Conservation (phyloP, 1,140 invertebrate genomes). For the Octopus sinensis region DNA sequence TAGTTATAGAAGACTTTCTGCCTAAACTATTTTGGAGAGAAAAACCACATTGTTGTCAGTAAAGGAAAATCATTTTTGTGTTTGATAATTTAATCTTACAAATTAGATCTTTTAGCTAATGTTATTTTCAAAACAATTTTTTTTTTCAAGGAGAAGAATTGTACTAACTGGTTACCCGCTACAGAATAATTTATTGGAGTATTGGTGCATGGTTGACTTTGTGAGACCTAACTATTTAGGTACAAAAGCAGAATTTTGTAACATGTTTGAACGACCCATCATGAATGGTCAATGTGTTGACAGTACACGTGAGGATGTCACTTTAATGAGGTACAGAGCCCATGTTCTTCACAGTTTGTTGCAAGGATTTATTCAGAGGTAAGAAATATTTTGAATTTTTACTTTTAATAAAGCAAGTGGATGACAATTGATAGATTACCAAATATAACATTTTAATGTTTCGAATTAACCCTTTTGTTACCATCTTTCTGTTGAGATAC, state of each 20-base stretch:
- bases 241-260: slow-evolving; percentile 86
- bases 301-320: slow-evolving; percentile 83
- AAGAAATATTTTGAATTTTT: slow-evolving; percentile 12
- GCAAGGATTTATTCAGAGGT: slow-evolving; percentile 79
- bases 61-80: no score
- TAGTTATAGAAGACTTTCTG: no score
- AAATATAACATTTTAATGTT: no score
- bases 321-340: slow-evolving; percentile 90
- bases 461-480: no score
- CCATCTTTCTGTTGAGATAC: no score
- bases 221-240: slow-evolving; percentile 92
- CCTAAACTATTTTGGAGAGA: no score
- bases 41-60: no score
- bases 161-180: slow-evolving; percentile 93
- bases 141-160: slow-evolving; percentile 67
- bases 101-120: no score
- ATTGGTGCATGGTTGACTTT: slow-evolving; percentile 87
- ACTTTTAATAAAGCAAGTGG: neutral
- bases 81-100: no score
- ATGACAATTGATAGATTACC: no score
- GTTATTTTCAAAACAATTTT: neutral
- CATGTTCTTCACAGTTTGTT: slow-evolving; percentile 91
- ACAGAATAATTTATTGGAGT: slow-evolving; percentile 95
- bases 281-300: slow-evolving; percentile 92
- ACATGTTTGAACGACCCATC: slow-evolving; percentile 70